phyloP scores from a whole-genome alignment of 2,113 vertebrate species.

The Tachycineta bicolor region DNA sequence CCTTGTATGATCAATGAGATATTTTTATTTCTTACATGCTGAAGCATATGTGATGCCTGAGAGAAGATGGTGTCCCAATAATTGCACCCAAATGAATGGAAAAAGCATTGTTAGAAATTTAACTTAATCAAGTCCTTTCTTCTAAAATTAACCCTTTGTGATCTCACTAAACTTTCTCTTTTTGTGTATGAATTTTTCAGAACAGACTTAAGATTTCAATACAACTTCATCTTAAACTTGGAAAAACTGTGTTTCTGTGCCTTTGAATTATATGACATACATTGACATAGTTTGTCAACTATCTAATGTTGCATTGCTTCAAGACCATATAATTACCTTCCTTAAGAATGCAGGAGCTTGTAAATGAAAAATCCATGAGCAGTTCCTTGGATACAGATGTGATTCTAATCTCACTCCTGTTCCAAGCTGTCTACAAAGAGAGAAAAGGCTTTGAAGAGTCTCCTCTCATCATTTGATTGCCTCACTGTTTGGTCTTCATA shows the following conservation, averaged over 20 bases:
- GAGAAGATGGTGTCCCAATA: not conserved
- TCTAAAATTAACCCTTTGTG: not conserved
- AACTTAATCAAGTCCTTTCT: not conserved
- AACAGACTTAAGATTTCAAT: not conserved
- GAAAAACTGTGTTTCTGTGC: not conserved
- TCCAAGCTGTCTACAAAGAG: not conserved
- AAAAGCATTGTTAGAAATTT: not conserved
- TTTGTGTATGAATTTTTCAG: not conserved
- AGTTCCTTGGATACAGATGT: not conserved
- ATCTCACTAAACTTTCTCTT: not conserved
- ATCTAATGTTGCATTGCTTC: not conserved
- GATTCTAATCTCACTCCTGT: not conserved
- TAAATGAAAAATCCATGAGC: not conserved
- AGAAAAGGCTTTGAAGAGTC: not conserved
- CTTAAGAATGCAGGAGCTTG: not conserved
- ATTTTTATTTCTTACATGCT: not conserved
- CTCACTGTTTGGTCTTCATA: not conserved
- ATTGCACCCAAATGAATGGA: not conserved
- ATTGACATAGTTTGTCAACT: not conserved
- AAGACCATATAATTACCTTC: not conserved
- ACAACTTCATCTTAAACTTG: not conserved
- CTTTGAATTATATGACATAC: not conserved
- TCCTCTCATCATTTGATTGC: not conserved
- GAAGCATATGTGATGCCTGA: not conserved
- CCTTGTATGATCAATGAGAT: not conserved